Evolutionary conservation across 2,888 invertebrate species (phyloP).

Genomic region (Eutolmus rufibarbis): DNA sequence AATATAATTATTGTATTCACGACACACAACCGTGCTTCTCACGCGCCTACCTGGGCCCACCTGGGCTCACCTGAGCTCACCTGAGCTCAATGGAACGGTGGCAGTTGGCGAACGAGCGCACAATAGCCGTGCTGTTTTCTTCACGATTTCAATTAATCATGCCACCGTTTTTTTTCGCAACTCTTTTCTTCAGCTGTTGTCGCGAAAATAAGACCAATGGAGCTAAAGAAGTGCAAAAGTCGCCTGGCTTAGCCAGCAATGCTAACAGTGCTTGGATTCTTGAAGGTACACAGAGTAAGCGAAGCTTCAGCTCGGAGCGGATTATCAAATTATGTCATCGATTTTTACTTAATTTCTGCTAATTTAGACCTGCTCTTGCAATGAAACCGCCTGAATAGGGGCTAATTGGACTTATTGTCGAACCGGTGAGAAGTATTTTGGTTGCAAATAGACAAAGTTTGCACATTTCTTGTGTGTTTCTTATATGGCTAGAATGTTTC

Average conservation of each 20-base stretch:
- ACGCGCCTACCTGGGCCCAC: background rate
- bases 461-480: background rate
- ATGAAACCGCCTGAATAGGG: background rate
- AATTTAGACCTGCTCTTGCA: background rate
- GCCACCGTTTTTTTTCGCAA: background rate
- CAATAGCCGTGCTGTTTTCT: background rate
- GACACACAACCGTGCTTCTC: background rate
- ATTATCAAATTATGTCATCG: conserved; percentile 12
- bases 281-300: background rate
- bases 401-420: background rate
- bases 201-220: background rate
- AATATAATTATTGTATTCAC: conserved; percentile 7
- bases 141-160: conserved; percentile 10
- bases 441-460: background rate
- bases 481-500: background rate
- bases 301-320: background rate
- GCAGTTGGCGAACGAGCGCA: background rate
- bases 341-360: conserved; percentile 2
- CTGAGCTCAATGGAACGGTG: background rate
- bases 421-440: background rate
- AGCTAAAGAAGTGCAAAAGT: background rate
- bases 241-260: background rate
- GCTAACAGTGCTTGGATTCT: background rate
- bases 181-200: background rate
- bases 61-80: background rate